A percentile compares a stretch with the other conserved stretches of the same genome.
These are phyloP conservation scores for Sciurus niger DNA, from an alignment of 2,113 vertebrate genomes.

Conservation along the genomic window DNA sequence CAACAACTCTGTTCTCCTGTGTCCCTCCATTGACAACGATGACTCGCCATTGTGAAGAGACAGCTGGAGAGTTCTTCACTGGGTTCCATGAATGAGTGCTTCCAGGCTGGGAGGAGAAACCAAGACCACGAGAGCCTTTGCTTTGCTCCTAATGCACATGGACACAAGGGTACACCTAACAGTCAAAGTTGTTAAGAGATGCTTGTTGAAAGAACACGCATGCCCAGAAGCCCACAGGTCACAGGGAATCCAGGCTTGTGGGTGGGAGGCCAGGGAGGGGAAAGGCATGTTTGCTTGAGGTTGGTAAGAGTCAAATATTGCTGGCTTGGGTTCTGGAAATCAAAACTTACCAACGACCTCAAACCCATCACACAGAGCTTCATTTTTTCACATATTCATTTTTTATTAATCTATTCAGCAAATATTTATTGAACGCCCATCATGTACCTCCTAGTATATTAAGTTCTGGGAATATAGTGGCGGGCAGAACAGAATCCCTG, in stretches of 20 bases:
- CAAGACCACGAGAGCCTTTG: neutral
- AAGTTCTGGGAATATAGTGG: neutral
- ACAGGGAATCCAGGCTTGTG: neutral
- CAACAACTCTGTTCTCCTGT: neutral
- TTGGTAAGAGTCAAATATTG: neutral
- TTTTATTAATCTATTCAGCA: neutral
- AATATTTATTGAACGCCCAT: slow-evolving; percentile 12
- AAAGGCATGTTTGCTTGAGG: neutral
- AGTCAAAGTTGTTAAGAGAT: neutral
- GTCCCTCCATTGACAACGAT: neutral
- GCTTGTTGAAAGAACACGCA: neutral
- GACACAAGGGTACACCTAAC: rapidly evolving
- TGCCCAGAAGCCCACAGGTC: neutral
- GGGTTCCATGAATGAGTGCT: neutral
- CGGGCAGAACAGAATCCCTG: neutral
- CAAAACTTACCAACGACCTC: neutral
- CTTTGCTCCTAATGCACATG: neutral
- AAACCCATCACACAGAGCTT: neutral
- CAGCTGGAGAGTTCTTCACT: neutral
- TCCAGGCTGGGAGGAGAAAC: neutral
- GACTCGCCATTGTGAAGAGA: neutral
- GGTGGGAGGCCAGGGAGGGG: too few species aligned
- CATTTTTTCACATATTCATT: neutral
- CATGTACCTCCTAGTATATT: neutral
- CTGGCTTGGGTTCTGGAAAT: neutral